Evolutionary conservation across 2,888 invertebrate species (phyloP).

Genomic region (Torymus auratus): DNA sequence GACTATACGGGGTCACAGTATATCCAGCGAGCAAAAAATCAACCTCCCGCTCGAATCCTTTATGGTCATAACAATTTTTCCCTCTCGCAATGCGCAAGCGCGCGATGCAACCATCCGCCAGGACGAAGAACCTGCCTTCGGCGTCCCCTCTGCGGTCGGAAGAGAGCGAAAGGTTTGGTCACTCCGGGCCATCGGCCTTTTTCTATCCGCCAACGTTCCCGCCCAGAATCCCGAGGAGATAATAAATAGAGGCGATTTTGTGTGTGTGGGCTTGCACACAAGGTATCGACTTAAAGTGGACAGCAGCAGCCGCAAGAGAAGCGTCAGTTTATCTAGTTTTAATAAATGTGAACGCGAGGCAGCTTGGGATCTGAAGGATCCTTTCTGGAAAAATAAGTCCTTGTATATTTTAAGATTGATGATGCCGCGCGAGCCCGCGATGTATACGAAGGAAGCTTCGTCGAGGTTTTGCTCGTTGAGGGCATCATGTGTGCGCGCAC

Average conservation of each 20-base stretch:
- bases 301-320: background rate
- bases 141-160: background rate
- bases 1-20: background rate
- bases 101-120: too few relatives aligned
- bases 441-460: background rate
- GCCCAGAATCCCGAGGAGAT: too few relatives aligned
- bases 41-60: slow-evolving; percentile 22
- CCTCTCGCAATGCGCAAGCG: background rate
- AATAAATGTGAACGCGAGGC: slow-evolving; percentile 16
- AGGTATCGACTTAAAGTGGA: background rate
- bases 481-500: background rate
- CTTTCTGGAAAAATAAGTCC: background rate
- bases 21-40: slow-evolving; percentile 3
- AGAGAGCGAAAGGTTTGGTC: background rate
- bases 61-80: slow-evolving; percentile 41
- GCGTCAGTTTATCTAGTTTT: slow-evolving; percentile 23
- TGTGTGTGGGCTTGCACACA: background rate
- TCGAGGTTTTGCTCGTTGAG: slow-evolving; percentile 11
- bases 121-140: background rate
- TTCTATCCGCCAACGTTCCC: background rate
- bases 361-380: background rate
- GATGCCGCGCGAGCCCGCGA: background rate
- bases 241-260: background rate
- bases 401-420: slow-evolving; percentile 36
- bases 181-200: background rate